Conservation (phyloP, 2,888 invertebrate genomes). For the Acanthosepion lycidas region DNA sequence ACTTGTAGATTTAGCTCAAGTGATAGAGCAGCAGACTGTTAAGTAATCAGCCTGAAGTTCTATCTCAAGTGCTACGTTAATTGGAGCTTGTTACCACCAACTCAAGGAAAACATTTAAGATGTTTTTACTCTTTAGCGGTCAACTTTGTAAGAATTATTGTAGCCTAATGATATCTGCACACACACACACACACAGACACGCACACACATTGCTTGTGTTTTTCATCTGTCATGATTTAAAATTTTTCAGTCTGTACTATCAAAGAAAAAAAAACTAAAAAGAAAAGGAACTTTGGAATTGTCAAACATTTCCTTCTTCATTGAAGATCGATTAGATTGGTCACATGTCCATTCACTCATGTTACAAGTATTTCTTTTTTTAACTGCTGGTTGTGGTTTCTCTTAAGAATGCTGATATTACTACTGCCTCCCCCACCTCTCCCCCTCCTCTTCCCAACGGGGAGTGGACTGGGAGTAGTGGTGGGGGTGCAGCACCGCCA, state of each 20-base stretch:
- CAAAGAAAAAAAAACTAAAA: background rate
- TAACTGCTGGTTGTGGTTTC: constrained; percentile 46
- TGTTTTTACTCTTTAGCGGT: background rate
- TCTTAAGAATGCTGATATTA: constrained; percentile 45
- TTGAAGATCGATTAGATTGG: constrained; percentile 10
- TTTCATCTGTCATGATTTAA: background rate
- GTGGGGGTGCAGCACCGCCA: background rate
- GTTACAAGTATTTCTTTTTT: constrained; percentile 41
- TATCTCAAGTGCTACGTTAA: background rate
- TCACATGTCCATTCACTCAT: constrained; percentile 44
- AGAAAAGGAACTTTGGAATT: background rate
- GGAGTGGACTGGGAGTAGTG: background rate
- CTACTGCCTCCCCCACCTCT: constrained; percentile 25
- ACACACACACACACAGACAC: background rate
- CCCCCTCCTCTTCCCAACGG: background rate
- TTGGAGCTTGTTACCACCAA: background rate
- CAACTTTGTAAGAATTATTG: background rate
- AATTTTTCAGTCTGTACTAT: constrained; percentile 7
- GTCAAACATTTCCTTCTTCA: constrained; percentile 24
- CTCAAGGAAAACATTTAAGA: background rate
- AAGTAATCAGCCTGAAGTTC: background rate
- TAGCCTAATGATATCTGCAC: background rate
- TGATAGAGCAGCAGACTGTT: background rate
- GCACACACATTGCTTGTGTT: too few species aligned
- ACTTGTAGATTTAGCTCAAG: background rate